Conservation (phyloP, 2,797 vertebrate species). For the Bufotes viridis region DNA sequence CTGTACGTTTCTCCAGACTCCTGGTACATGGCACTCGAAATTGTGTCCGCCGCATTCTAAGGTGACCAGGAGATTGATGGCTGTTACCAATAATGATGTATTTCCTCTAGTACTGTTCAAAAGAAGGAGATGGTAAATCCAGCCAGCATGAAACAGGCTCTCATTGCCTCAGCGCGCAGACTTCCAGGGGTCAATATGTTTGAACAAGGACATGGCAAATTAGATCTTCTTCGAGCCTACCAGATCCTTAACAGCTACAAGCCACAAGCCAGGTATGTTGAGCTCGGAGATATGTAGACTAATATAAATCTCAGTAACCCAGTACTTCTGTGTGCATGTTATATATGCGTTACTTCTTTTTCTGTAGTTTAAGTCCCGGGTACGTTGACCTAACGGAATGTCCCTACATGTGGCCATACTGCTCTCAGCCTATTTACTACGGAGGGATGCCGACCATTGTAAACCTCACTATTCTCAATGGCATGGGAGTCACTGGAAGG, state of each 20-base stretch:
- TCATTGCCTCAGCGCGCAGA: constrained; percentile 94
- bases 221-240: constrained; percentile 94
- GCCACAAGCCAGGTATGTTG: constrained; percentile 91
- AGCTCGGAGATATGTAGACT: neutral
- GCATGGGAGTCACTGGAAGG: constrained; percentile 97
- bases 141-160: constrained; percentile 98
- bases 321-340: neutral
- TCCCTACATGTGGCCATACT: constrained; percentile 99
- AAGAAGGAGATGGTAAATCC: constrained; percentile 95
- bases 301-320: neutral
- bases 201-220: constrained; percentile 96
- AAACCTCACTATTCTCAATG: constrained; percentile 96
- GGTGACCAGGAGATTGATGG: too few relatives aligned
- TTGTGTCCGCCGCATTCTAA: neutral
- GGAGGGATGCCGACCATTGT: constrained; percentile 98
- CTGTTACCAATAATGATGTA: neutral
- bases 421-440: constrained; percentile 98
- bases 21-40: too few relatives aligned
- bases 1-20: too few relatives aligned
- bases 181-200: constrained; percentile 99
- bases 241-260: constrained; percentile 98
- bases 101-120: constrained; percentile 85
- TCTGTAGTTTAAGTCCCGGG: constrained; percentile 91
- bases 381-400: constrained; percentile 97
- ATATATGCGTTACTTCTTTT: neutral